These are phyloP conservation scores for Argyrosomus regius DNA, from an alignment of 2,797 vertebrate species.

Conservation along the genomic window DNA sequence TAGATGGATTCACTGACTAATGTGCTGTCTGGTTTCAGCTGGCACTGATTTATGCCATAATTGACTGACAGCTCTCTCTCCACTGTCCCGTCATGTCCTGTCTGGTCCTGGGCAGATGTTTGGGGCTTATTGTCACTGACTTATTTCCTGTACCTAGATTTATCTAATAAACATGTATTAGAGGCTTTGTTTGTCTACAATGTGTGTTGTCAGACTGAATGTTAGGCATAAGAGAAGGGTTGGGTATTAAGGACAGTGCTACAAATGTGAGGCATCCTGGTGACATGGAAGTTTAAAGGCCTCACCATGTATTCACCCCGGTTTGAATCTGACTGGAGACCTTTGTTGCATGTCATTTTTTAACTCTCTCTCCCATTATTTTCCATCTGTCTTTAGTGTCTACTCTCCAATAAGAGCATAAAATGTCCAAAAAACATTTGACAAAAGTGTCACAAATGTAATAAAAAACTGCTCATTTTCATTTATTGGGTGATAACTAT, in stretches of 20 bases:
- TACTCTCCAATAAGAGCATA: background rate
- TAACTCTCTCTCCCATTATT: background rate
- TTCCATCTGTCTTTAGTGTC: conserved; percentile 2
- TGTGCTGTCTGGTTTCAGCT: conserved; percentile 66
- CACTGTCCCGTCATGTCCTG: conserved; percentile 45
- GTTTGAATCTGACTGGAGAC: background rate
- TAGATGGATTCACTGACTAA: conserved; percentile 65
- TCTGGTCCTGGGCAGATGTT: conserved; percentile 61
- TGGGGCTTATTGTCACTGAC: conserved; percentile 49
- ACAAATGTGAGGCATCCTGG: background rate
- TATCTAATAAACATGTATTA: conserved; percentile 38
- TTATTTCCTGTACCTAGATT: conserved; percentile 54
- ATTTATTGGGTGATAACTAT: conserved; percentile 3
- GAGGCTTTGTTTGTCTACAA: conserved; percentile 30
- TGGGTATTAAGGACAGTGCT: background rate
- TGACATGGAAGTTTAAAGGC: background rate
- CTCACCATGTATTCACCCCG: background rate
- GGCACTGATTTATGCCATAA: conserved; percentile 55
- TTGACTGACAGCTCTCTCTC: conserved; percentile 37
- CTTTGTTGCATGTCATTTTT: background rate
- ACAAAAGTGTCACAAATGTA: conserved; percentile 12
- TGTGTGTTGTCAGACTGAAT: background rate
- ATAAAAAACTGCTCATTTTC: background rate
- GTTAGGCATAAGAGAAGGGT: background rate
- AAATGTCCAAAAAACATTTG: background rate